Evolutionary conservation across 2,888 invertebrate species (phyloP).

Genomic region (Flabesymbios commensalis): DNA sequence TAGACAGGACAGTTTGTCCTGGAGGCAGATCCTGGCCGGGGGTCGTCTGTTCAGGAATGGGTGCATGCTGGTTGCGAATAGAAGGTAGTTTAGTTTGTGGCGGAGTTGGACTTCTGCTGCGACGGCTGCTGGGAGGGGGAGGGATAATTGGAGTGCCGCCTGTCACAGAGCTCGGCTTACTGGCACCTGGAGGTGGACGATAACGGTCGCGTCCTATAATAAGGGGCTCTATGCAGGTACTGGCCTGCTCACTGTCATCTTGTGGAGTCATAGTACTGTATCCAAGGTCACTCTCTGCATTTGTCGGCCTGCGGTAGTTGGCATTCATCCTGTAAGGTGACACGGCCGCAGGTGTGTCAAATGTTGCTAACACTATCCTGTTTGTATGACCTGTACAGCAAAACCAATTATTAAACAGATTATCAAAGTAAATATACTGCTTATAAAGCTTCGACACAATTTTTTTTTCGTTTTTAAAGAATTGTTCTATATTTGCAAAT

Average conservation of each 20-base stretch:
- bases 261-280: conserved; percentile 64
- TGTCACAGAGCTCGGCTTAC: conserved; percentile 16
- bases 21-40: conserved; percentile 36
- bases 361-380: conserved; percentile 57
- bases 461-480: too few relatives aligned
- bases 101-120: conserved; percentile 56
- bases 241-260: conserved; percentile 60
- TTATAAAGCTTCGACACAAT: too few relatives aligned
- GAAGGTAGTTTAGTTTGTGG: conserved; percentile 42
- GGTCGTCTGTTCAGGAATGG: conserved; percentile 44
- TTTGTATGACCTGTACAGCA: conserved; percentile 52
- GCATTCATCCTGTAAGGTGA: conserved; percentile 87
- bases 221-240: conserved; percentile 57
- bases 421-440: too few relatives aligned
- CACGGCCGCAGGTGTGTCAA: conserved; percentile 70
- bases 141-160: conserved; percentile 40
- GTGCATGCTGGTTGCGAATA: conserved; percentile 31
- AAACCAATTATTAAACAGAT: too few relatives aligned
- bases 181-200: conserved; percentile 43
- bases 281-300: conserved; percentile 84
- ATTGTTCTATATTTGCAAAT: too few relatives aligned
- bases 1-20: too few relatives aligned
- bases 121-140: conserved; percentile 50
- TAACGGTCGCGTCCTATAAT: conserved; percentile 56
- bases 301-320: conserved; percentile 73